Evolutionary conservation across 2,113 vertebrate species (phyloP).

Genomic region (Sylvietta virens): DNA sequence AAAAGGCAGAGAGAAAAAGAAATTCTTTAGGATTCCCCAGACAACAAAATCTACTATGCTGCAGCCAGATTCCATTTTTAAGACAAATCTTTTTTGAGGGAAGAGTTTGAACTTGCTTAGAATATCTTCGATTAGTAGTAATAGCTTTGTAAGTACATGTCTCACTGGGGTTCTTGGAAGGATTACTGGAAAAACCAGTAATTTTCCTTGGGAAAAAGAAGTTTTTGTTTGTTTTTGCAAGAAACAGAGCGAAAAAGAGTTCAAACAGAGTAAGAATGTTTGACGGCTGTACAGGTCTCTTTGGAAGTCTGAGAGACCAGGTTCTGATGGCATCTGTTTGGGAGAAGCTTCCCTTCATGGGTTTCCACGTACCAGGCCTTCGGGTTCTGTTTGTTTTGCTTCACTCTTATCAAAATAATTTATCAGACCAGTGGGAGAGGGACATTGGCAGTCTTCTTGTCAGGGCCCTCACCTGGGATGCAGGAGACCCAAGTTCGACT

Average conservation of each 20-base stretch:
- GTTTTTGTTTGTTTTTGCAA: neutral
- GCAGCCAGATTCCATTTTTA: neutral
- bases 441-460: neutral
- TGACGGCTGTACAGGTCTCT: neutral
- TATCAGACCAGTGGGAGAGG: neutral
- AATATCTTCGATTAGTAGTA: neutral
- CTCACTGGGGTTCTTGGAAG: neutral
- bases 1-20: neutral
- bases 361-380: neutral
- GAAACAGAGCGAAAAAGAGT: neutral
- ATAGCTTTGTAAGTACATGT: neutral
- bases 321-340: neutral
- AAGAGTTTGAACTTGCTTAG: neutral
- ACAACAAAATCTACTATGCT: neutral
- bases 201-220: neutral
- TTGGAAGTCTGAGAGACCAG: neutral
- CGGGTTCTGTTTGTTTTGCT: neutral
- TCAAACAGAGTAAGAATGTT: neutral
- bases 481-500: neutral
- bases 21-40: neutral
- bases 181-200: neutral
- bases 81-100: neutral
- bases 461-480: neutral
- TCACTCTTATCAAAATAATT: neutral
- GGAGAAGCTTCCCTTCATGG: neutral